Evolutionary conservation across 2,113 vertebrate species (phyloP).

Genomic region (Eurypyga helias): DNA sequence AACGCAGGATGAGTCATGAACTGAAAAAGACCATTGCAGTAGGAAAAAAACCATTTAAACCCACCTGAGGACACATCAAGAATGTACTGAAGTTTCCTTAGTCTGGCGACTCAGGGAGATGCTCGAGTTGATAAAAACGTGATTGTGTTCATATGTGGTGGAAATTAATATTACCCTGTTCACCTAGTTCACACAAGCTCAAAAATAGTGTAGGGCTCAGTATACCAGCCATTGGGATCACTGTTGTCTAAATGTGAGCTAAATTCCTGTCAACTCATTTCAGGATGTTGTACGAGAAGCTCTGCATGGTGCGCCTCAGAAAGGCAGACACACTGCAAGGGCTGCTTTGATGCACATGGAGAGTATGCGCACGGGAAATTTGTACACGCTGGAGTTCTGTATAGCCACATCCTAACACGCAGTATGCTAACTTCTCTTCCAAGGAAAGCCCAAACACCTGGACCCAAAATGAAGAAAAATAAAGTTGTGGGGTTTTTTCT

Average conservation of each 20-base stretch:
- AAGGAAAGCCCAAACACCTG: background rate
- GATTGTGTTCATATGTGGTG: background rate
- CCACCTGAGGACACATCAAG: background rate
- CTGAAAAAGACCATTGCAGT: background rate
- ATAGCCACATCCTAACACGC: background rate
- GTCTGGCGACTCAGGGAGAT: background rate
- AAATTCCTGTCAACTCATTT: background rate
- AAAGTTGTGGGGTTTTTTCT: background rate
- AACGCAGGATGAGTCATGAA: background rate
- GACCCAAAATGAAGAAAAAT: background rate
- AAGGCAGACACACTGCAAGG: background rate
- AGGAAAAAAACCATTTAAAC: background rate
- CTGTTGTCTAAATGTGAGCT: background rate
- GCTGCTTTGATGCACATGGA: accelerated
- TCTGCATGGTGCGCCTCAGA: background rate
- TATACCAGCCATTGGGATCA: background rate
- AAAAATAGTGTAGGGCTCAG: background rate
- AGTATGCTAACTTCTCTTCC: background rate
- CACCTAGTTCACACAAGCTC: background rate
- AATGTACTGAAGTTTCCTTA: background rate
- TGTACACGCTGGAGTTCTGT: background rate
- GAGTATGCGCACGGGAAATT: background rate
- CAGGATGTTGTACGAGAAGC: accelerated
- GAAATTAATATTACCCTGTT: background rate
- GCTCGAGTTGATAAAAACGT: background rate